Percentiles rank a stretch among this genome's conserved stretches.
phyloP scores from a whole-genome alignment of 2,113 vertebrate genomes.

The Anolis sagrei region DNA sequence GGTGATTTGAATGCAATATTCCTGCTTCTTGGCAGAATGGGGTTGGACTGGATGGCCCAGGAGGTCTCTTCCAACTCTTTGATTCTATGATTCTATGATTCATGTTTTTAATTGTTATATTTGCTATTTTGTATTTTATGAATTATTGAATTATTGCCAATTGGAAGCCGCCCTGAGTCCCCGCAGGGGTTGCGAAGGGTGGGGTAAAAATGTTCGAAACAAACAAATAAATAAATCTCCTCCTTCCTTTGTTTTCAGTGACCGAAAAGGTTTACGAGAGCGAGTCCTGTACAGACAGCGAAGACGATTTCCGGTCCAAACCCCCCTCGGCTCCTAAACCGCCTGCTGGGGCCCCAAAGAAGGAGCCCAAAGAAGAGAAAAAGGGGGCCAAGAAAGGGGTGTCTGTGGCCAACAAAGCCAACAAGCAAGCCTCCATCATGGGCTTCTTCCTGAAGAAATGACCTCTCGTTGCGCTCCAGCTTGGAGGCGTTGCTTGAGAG shows the following conservation, averaged over 20 bases:
- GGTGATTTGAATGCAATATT: no score
- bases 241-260: constrained; percentile 75
- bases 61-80: no score
- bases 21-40: no score
- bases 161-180: no score
- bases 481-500: not conserved
- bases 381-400: constrained; percentile 82
- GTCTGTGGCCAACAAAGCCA: constrained; percentile 73
- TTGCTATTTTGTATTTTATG: no score
- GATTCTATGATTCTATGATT: no score
- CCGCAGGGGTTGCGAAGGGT: no score
- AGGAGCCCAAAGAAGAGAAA: constrained; percentile 77
- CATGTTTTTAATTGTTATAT: no score
- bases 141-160: no score
- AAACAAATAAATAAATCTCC: no score
- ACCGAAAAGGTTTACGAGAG: constrained; percentile 93
- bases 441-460: constrained; percentile 95
- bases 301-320: constrained; percentile 77
- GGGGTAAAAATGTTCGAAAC: no score
- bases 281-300: constrained; percentile 91
- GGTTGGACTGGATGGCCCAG: no score
- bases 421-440: constrained; percentile 91
- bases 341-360: constrained; percentile 50
- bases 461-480: not conserved
- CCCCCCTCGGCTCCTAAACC: constrained; percentile 55